Evolutionary conservation across 2,113 vertebrate genomes (phyloP), one percentile per base, ranked within the genome.

Genomic region (Cochlearius cochlearius): DNA sequence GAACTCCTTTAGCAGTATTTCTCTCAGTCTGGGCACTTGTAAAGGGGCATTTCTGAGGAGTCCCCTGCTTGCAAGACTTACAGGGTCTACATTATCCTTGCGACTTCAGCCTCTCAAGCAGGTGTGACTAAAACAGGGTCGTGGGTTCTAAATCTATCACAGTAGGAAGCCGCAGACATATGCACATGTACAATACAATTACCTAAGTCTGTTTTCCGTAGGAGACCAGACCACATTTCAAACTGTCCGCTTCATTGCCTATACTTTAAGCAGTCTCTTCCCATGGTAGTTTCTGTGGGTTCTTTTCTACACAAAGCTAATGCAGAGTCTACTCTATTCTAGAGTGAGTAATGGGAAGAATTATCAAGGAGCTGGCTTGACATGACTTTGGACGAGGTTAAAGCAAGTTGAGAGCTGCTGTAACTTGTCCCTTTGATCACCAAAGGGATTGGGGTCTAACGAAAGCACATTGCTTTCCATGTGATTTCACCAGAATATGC

Each of bases 121-220:
- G 38, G 12, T 72, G 53, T 68, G 58, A 56, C 30, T 53, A 52
- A 83, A 88, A 80, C 30, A 53, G 26, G 5, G 3, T 80, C 53
- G 20, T 8, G 22, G 5, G 2, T 67, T 86, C 80, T 81, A 41
- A 62, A 71, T 71, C 81, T 66, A 26, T 21, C 19, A 22, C 32
- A 56, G 20, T 5, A 52, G 58, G 59, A 91, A 94, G 25, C 55
- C 1, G 2, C 53, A 86, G 50, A 43, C 7, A 36, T 19, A 4
- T 5, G 26, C 36, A 30, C 18, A 12, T 1, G 1, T n/a, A 36
- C 1, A 5, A 23, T 66, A 14, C 0, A 0, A 55, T 84, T 32
- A 50, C 12, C 26, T 55, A 64, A 53, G 22, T 34, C 68, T 10
- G 0, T 38, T 29, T 38, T 69, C 59, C 2, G 2, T 5, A 66